Evolutionary conservation across 1,140 invertebrate genomes (phyloP).

Genomic region (Camponotus pennsylvanicus): DNA sequence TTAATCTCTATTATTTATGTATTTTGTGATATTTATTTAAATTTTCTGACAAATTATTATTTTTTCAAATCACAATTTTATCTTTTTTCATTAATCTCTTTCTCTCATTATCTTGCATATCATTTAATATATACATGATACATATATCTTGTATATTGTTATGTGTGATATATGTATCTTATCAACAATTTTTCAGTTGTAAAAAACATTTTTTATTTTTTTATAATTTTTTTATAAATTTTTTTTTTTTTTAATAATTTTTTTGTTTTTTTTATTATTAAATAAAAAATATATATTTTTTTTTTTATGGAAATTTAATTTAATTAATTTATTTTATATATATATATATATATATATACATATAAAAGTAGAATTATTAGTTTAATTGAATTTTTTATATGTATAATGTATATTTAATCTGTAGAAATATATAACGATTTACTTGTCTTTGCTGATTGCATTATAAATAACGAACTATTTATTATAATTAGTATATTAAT

Average conservation of each 20-base stretch:
- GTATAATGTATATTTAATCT: not conserved
- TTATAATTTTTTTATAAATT: no score
- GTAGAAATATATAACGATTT: not conserved
- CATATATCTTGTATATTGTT: not conserved
- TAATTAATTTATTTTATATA: no score
- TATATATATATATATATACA: not conserved
- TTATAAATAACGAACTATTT: conserved; percentile 22
- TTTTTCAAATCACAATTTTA: no score
- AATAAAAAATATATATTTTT: no score
- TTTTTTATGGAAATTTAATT: no score
- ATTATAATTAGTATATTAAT: not conserved
- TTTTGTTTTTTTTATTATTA: no score
- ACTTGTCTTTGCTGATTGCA: not conserved
- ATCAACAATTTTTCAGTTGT: not conserved
- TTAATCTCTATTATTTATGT: not conserved
- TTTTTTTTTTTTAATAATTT: no score
- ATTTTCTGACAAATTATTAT: no score
- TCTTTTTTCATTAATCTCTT: not conserved
- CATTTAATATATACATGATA: not conserved
- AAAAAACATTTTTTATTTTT: conserved; percentile 5
- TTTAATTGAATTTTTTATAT: not conserved
- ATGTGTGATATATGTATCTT: not conserved
- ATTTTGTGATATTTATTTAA: conserved; percentile 16
- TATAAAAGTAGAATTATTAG: not conserved
- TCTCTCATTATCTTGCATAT: not conserved